Conservation (phyloP, 2,113 vertebrate species). For the Macroglossus sobrinus region DNA sequence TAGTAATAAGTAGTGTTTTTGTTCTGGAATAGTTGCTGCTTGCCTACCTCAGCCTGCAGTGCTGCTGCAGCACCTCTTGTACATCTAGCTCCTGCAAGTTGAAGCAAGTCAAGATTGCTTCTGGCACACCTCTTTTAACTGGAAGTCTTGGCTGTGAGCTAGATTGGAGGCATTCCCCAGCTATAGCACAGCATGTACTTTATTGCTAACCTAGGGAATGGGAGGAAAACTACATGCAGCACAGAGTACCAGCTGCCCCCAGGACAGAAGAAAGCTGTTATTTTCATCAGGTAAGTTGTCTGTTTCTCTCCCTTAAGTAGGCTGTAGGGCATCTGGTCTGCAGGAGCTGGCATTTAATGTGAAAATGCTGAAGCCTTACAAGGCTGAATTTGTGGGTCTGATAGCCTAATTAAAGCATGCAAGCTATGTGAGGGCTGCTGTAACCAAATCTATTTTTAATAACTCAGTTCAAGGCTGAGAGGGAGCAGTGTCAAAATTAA, state of each 20-base stretch:
- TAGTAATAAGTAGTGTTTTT: background rate
- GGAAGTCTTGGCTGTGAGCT: slow-evolving; percentile 30
- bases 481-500: slow-evolving; percentile 30
- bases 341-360: background rate
- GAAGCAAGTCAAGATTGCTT: slow-evolving; percentile 12
- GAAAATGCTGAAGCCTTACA: slow-evolving; percentile 15
- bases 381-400: slow-evolving; percentile 25
- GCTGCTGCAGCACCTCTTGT: background rate
- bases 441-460: slow-evolving; percentile 63
- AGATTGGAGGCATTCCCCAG: background rate
- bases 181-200: background rate
- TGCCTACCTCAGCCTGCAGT: background rate
- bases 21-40: slow-evolving; percentile 10
- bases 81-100: background rate
- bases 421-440: background rate
- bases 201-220: background rate
- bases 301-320: slow-evolving; percentile 31
- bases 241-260: slow-evolving; percentile 1
- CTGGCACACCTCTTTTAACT: slow-evolving; percentile 13
- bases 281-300: slow-evolving; percentile 32
- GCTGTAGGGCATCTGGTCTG: slow-evolving; percentile 8
- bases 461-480: background rate
- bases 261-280: background rate
- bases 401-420: slow-evolving; percentile 37
- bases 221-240: background rate